Percentiles rank a stretch among this genome's conserved stretches.
Evolutionary conservation across 2,797 vertebrate species (phyloP).

Genomic region (Silurus aristotelis): DNA sequence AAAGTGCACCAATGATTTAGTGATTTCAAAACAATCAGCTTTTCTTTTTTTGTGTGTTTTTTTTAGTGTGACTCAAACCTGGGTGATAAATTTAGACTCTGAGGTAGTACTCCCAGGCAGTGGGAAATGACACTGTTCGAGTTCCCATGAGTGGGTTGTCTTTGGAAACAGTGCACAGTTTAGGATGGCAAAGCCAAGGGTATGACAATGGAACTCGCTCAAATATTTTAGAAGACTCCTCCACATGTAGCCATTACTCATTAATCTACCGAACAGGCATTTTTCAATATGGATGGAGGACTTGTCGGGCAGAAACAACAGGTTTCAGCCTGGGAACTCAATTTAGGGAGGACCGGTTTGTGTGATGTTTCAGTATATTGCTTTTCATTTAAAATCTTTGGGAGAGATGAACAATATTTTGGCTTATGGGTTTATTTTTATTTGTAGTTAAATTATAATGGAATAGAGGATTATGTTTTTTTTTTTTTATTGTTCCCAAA

Average conservation of each 20-base stretch:
- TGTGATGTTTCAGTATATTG: slow-evolving; percentile 25
- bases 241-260: slow-evolving; percentile 44
- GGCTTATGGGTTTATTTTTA: background rate
- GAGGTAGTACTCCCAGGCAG: slow-evolving; percentile 25
- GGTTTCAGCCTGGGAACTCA: slow-evolving; percentile 47
- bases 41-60: background rate
- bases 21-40: background rate
- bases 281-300: slow-evolving; percentile 29
- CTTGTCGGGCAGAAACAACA: slow-evolving; percentile 32
- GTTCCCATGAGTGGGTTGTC: slow-evolving; percentile 41
- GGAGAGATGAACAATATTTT: background rate
- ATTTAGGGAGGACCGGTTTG: slow-evolving; percentile 22
- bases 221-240: slow-evolving; percentile 41
- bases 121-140: background rate
- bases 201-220: slow-evolving; percentile 37
- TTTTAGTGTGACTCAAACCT: background rate
- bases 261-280: slow-evolving; percentile 45
- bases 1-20: background rate
- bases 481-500: background rate
- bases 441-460: background rate
- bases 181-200: slow-evolving; percentile 29
- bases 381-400: slow-evolving; percentile 21
- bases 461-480: background rate
- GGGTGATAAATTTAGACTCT: slow-evolving; percentile 16
- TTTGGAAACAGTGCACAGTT: slow-evolving; percentile 34